phyloP scores from a whole-genome alignment of 2,888 invertebrate species.

The Tenthredo scrophulariae region DNA sequence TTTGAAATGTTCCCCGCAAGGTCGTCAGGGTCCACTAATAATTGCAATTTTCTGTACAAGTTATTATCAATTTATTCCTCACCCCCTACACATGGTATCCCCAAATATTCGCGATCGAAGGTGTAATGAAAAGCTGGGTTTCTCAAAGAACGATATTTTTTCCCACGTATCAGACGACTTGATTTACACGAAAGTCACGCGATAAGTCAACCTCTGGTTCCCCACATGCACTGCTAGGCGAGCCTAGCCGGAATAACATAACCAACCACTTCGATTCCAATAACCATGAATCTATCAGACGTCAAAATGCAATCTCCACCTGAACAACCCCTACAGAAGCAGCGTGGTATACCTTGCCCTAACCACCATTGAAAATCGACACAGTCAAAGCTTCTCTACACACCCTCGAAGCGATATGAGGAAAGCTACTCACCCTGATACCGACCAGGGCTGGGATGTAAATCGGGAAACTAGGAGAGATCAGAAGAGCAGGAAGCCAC shows the following conservation, averaged over 20 bases:
- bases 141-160: conserved; percentile 28
- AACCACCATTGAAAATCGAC: conserved; percentile 78
- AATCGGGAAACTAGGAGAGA: conserved; percentile 70
- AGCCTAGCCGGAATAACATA: conserved; percentile 51
- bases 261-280: conserved; percentile 82
- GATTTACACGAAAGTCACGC: conserved; percentile 52
- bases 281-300: conserved; percentile 90
- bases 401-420: conserved; percentile 21
- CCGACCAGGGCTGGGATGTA: conserved; percentile 48
- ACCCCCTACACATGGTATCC: neutral
- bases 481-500: conserved; percentile 63
- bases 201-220: conserved; percentile 62
- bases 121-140: neutral
- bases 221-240: conserved; percentile 53
- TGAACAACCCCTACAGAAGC: conserved; percentile 78
- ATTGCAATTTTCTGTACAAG: neutral
- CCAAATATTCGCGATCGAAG: neutral
- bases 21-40: neutral
- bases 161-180: conserved; percentile 1
- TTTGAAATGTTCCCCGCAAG: neutral
- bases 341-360: neutral
- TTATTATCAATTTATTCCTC: neutral
- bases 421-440: conserved; percentile 47
- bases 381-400: conserved; percentile 73
- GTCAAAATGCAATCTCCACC: conserved; percentile 86